phyloP scores from a whole-genome alignment of 2,113 vertebrate genomes.

The Nesoenas mayeri region DNA sequence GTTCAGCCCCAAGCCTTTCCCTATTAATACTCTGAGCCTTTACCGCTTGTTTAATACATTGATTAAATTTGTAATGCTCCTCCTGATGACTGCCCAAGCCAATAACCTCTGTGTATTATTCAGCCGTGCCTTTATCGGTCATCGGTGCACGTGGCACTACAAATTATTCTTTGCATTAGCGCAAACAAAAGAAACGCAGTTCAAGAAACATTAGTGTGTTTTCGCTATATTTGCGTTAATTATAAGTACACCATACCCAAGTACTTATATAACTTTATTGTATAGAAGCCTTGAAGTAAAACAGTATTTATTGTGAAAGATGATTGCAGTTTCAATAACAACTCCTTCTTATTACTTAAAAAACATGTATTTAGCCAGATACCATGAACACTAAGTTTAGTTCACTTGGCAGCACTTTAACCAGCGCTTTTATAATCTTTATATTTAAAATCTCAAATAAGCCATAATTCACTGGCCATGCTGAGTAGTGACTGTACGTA shows the following conservation, averaged over 20 bases:
- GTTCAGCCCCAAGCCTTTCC: neutral
- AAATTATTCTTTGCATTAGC: constrained; percentile 42
- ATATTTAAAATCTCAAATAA: constrained; percentile 73
- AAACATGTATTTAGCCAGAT: constrained; percentile 72
- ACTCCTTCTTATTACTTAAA: constrained; percentile 71
- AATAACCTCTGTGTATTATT: neutral
- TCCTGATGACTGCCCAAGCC: neutral
- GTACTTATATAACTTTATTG: constrained; percentile 61
- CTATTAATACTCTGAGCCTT: neutral
- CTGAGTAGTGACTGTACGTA: constrained; percentile 55
- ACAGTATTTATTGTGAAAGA: constrained; percentile 71
- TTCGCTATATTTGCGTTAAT: constrained; percentile 59
- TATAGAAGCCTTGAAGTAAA: constrained; percentile 64
- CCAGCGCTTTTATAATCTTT: constrained; percentile 63
- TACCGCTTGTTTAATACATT: neutral
- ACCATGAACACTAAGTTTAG: constrained; percentile 72
- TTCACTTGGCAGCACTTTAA: constrained; percentile 69
- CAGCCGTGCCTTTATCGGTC: neutral
- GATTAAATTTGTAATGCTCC: neutral
- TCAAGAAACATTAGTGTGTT: constrained; percentile 12
- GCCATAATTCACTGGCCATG: constrained; percentile 69
- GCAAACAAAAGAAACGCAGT: constrained; percentile 31
- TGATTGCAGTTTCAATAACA: constrained; percentile 73
- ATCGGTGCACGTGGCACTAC: neutral
- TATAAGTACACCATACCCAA: constrained; percentile 44